These are phyloP conservation scores for Lordiphosa andalusiaca DNA, from an alignment of 2,888 invertebrate species.

Conservation along the genomic window DNA sequence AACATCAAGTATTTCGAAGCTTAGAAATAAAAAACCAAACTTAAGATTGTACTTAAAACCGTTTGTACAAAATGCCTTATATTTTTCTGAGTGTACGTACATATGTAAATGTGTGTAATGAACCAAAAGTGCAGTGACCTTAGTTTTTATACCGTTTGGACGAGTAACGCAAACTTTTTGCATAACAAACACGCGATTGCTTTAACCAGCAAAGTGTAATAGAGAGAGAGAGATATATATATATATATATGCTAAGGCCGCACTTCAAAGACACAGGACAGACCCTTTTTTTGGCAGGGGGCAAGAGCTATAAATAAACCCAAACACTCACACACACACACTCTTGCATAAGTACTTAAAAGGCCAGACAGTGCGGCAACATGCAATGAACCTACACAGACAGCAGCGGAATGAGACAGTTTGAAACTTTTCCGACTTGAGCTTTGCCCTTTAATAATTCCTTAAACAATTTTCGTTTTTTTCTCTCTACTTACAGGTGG, in stretches of 20 bases:
- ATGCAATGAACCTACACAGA: slow-evolving; percentile 62
- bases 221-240: slow-evolving; percentile 9
- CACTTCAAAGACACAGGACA: slow-evolving; percentile 27
- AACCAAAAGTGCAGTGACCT: slow-evolving; percentile 64
- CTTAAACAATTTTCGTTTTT: not conserved
- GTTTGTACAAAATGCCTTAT: too few relatives aligned
- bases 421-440: slow-evolving; percentile 2
- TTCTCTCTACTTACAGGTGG: slow-evolving; percentile 70
- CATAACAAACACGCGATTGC: slow-evolving; percentile 66
- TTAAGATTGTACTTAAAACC: too few relatives aligned
- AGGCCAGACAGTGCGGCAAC: slow-evolving; percentile 72
- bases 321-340: slow-evolving; percentile 25
- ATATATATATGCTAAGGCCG: slow-evolving; percentile 6
- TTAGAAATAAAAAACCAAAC: too few relatives aligned
- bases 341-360: slow-evolving; percentile 41
- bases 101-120: slow-evolving; percentile 31
- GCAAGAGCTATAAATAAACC: slow-evolving; percentile 53
- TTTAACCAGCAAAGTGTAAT: slow-evolving; percentile 50
- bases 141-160: slow-evolving; percentile 44
- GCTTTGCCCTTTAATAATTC: not conserved
- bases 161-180: slow-evolving; percentile 60
- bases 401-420: slow-evolving; percentile 26
- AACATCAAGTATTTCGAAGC: too few relatives aligned
- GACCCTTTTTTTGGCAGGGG: slow-evolving; percentile 34
- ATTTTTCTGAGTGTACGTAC: not conserved